Base-by-base conservation (phyloP, 37 sponge, comb jelly and placozoan species). In the Chondrilla cf. caribensis region DNA sequence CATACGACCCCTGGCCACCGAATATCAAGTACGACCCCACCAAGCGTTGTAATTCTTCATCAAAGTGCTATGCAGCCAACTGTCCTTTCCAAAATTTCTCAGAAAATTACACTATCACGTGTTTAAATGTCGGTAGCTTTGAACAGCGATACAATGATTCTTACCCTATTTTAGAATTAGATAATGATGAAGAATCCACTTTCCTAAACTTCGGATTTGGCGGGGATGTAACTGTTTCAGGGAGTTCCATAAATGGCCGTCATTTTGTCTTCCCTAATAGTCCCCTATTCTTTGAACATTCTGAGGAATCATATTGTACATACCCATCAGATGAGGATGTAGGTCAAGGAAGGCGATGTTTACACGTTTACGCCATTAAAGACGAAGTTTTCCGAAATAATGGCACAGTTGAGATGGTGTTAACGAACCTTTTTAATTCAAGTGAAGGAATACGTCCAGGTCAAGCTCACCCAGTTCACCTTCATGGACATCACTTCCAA, bases 131-230 rank as follows among this genome's bases (percentile, higher is more conserved):
- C 1, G 57, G 82, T 25, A 21, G 78, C 17, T 43, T 93, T 0
- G 32, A 28, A 11, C 72, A 79, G 76, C 38, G 41, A 39, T n/a
- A 19, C 18, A 37, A 41, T 17, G 24, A 15, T 9, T 2, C 76
- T 21, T n/a, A n/a, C n/a, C n/a, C n/a, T n/a, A 73, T 73, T 3
- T 37, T 37, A 22, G 36, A 73, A 1, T n/a, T 24, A 43, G 76
- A 17, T 73, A 43, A 36, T 21, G 36, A 43, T 40, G 22, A 62
- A 62, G 4, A 28, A 31, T 40, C 76, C 18, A 43, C 58, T 24
- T 94, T 94, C 40, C 79, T 90, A 11, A 94, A 90, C 70, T 94
- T 94, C 79, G 91, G 91, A 2, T 94, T 94, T 83, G 88, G 83
- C 9, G 91, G 94, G 9, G 58, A 68, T n/a, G 47, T 60, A 7